Evolutionary conservation across 2,113 vertebrate species (phyloP), one percentile per base, ranked within the genome.

Genomic region (Nymphicus hollandicus): DNA sequence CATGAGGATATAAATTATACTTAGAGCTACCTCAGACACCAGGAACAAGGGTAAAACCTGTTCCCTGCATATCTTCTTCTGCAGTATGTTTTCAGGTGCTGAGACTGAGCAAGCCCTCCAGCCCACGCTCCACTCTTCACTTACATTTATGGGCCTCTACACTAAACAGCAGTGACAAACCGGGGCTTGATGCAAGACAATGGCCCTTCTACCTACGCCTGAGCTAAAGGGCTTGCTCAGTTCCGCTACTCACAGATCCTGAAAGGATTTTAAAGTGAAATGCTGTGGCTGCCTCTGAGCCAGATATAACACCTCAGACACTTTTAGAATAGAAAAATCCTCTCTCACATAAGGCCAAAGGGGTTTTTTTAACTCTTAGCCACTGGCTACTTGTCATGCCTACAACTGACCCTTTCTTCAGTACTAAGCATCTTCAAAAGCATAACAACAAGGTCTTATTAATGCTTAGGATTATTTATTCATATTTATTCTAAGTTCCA

Each of bases 61-160:
- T 17, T n/a, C 43, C 37, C 7, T 16, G 2, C 9, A n/a, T 28
- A n/a, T 9, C 18, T 46, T 23, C 18, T 43, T 60, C 33, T 31
- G 23, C 10, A 14, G 0, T 2, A 70, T 3, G 7, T 23, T 65
- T 65, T 29, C 3, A 3, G 20, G 22, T 49, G 33, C 17, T 16
- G 20, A 78, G 33, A 44, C 13, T 27, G 7, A 82, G 7, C 10
- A 74, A 47, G 3, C 5, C 73, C 37, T 47, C 35, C 12, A 53
- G 13, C 43, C 13, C 1, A 41, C 7, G 22, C 1, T 2, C 1
- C 14, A 29, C 5, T 35, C 33, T 41, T 13, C 24, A 28, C 20
- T 71, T 43, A 13, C 50, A 1, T 71, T 79, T 60, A 33, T 8
- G 24, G 11, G 22, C 69, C 47, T n/a, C 35, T 81, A 4, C 6